Base-by-base conservation (phyloP, 2,113 vertebrate genomes). In the Aphelocoma coerulescens region DNA sequence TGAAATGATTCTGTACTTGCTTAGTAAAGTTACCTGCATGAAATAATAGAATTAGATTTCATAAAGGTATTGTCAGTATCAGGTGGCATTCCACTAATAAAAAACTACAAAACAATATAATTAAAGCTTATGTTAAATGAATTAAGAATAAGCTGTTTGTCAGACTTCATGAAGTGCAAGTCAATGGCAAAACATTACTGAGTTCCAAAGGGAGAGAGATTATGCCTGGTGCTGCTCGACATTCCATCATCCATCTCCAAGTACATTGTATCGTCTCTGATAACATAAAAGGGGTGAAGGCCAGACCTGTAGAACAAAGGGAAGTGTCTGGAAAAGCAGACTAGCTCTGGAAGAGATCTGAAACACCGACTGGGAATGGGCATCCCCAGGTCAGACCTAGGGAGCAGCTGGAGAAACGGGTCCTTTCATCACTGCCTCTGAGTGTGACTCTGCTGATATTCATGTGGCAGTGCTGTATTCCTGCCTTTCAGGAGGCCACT, bases 331-430 rank as follows among this genome's bases (percentile, higher is more conserved):
- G 48, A n/a, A 44, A 68, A 76, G 32, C 58, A 62, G 46, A 9
- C 10, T 8, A 7, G 19, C 27, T 78, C 28, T 51, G 30, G 21
- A n/a, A 39, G 52, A 61, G 68, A 19, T 37, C 28, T 67, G 80
- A 43, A 28, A 37, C 54, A 11, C 9, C 1, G 1, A 2, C 46
- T 48, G 1, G 2, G 21, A 43, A 22, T 13, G 39, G 71, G n/a
- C 41, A 61, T 16, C 10, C 30, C 18, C 23, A 51, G 22, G 35
- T 23, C 49, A 32, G 39, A 90, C 23, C 27, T 4, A 8, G 65
- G 41, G 41, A 85, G 35, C 6, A 27, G 10, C 10, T n/a, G 39
- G 75, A 49, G 28, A 33, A 57, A 46, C 13, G 35, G 23, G 2
- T 35, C 2, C 1, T 11, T 69, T 52, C 24, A 15, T 41, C 58